Percentiles rank a stretch among this genome's conserved stretches.
Conservation (phyloP, 2,797 vertebrate species). For the Triplophysa yarkandensis region DNA sequence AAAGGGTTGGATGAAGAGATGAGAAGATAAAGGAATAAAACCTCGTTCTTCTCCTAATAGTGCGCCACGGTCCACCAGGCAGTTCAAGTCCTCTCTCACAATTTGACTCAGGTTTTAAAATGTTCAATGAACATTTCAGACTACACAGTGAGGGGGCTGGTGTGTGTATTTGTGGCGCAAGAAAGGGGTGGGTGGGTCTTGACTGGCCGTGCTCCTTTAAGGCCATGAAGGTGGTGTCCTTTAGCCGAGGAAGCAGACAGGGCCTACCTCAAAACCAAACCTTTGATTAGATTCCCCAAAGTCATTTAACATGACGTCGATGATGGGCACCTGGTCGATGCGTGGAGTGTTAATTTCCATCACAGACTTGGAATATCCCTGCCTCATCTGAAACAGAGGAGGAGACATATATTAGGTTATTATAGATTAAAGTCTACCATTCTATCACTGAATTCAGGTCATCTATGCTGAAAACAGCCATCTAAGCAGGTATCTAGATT, state of each 20-base stretch:
- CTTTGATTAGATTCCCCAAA: constrained; percentile 97
- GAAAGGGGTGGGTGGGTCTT: constrained; percentile 67
- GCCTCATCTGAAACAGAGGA: constrained; percentile 78
- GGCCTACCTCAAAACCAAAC: constrained; percentile 97
- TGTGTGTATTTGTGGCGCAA: constrained; percentile 51
- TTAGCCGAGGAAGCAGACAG: constrained; percentile 98
- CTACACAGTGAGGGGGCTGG: constrained; percentile 76
- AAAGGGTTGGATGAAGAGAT: constrained; percentile 11
- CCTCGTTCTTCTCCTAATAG: constrained; percentile 73
- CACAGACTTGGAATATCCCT: constrained; percentile 91
- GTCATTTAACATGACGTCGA: constrained; percentile 99
- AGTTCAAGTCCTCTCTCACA: constrained; percentile 77
- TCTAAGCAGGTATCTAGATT: neutral
- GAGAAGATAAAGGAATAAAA: constrained; percentile 60
- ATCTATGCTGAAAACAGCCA: neutral
- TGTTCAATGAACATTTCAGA: constrained; percentile 78
- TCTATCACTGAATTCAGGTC: too few species aligned
- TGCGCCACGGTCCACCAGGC: constrained; percentile 81
- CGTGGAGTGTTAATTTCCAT: constrained; percentile 96
- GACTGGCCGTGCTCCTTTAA: constrained; percentile 73
- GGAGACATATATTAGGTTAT: neutral
- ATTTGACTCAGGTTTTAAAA: constrained; percentile 82
- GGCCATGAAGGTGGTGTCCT: constrained; percentile 55
- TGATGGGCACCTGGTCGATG: constrained; percentile 96
- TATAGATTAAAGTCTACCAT: neutral